These are phyloP conservation scores for Indicator indicator DNA, from an alignment of 2,113 vertebrate species.

Conservation along the genomic window DNA sequence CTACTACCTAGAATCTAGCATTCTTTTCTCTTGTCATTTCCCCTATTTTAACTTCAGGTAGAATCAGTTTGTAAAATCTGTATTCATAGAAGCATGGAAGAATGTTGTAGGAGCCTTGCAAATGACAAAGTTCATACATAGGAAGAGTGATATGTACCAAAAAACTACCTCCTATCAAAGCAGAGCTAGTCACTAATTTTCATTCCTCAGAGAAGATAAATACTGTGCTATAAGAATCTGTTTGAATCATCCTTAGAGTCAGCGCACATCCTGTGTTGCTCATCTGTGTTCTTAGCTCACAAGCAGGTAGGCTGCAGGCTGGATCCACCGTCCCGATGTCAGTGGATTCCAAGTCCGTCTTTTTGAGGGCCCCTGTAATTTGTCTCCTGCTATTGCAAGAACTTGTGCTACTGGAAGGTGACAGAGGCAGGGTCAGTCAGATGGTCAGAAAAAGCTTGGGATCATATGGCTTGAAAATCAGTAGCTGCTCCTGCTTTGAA, in stretches of 20 bases:
- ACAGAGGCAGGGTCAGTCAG: not conserved
- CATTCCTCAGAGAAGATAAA: not conserved
- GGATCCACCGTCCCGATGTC: not conserved
- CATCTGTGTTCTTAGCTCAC: not conserved
- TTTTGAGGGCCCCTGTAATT: not conserved
- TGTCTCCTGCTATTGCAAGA: not conserved
- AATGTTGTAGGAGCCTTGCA: not conserved
- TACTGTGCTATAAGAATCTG: not conserved
- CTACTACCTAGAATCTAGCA: not conserved
- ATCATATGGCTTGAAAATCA: not conserved
- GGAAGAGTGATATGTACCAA: fast-evolving
- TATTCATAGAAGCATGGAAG: not conserved
- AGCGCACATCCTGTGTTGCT: not conserved
- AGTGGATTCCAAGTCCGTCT: not conserved
- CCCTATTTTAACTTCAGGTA: not conserved
- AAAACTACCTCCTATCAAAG: not conserved
- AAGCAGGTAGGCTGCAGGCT: not conserved
- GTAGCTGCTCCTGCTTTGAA: not conserved
- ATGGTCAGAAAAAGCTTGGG: not conserved
- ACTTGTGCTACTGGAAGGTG: not conserved
- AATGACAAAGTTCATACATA: not conserved
- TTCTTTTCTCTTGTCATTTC: not conserved
- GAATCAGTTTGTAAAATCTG: not conserved
- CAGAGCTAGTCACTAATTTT: not conserved
- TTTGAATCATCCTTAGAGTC: not conserved